phyloP scores from a whole-genome alignment of 2,113 vertebrate genomes.

The Perca flavescens region DNA sequence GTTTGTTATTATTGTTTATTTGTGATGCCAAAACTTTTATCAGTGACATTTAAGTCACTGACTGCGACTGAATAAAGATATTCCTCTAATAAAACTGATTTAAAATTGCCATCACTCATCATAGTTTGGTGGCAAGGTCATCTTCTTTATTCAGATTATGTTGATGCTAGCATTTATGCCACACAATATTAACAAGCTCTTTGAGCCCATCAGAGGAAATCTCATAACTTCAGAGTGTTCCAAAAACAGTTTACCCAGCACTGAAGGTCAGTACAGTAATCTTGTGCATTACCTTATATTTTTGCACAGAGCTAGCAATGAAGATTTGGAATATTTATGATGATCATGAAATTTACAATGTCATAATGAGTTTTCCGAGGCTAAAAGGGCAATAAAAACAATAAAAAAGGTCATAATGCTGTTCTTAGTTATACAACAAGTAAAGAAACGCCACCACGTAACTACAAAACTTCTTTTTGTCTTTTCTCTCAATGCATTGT shows the following conservation, averaged over 20 bases:
- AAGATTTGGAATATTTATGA: conserved; percentile 63
- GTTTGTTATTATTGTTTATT: conserved; percentile 19
- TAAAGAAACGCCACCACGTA: conserved; percentile 1
- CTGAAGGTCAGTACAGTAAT: conserved; percentile 60
- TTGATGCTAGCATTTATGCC: conserved; percentile 25
- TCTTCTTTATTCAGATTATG: conserved; percentile 26
- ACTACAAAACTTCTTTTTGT: neutral
- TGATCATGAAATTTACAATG: conserved; percentile 40
- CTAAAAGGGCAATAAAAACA: conserved; percentile 35
- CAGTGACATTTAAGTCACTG: conserved; percentile 34
- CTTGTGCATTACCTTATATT: conserved; percentile 24
- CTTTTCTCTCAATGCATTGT: conserved; percentile 10
- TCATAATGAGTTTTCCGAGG: conserved; percentile 27
- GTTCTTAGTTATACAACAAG: conserved; percentile 19
- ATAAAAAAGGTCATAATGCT: conserved; percentile 32
- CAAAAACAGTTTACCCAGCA: conserved; percentile 30
- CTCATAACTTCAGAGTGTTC: conserved; percentile 48
- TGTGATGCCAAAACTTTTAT: neutral
- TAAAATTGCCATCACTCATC: conserved; percentile 34
- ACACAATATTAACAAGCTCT: conserved; percentile 37
- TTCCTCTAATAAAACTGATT: conserved; percentile 20
- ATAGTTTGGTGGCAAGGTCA: neutral
- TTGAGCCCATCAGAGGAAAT: conserved; percentile 29
- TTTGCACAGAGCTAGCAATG: conserved; percentile 7
- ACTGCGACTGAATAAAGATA: neutral